These are phyloP conservation scores for Eurosta solidaginis DNA, from an alignment of 1,140 invertebrate species.

Conservation along the genomic window DNA sequence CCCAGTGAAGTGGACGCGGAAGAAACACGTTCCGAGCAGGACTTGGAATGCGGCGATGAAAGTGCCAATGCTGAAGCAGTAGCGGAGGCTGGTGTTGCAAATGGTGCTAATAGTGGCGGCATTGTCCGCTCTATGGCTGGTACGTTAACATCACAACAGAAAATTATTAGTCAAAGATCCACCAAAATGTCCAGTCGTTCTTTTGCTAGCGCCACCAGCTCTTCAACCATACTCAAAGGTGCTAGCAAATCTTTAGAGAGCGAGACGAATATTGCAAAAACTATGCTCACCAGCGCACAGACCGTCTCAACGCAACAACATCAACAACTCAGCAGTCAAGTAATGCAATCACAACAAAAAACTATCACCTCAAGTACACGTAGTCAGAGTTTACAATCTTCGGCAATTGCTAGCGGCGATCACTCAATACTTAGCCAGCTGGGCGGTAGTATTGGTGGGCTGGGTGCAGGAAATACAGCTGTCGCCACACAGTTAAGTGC, in stretches of 20 bases:
- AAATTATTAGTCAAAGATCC: constrained; percentile 35
- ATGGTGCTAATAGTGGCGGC: constrained; percentile 27
- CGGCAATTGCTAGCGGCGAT: constrained; percentile 41
- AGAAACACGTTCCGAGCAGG: constrained; percentile 48
- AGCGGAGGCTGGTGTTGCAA: neutral
- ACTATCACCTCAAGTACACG: constrained; percentile 52
- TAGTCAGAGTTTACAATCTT: constrained; percentile 56
- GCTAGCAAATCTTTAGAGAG: constrained; percentile 4
- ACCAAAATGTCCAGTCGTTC: constrained; percentile 51
- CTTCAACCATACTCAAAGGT: neutral
- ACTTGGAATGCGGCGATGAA: constrained; percentile 37
- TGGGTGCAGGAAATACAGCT: constrained; percentile 27
- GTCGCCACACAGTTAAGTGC: constrained; percentile 39
- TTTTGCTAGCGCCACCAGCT: constrained; percentile 45
- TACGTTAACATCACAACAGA: constrained; percentile 1
- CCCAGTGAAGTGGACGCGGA: constrained; percentile 56
- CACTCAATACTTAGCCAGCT: constrained; percentile 14
- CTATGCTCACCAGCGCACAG: constrained; percentile 30
- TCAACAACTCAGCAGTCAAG: constrained; percentile 28
- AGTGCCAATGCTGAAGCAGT: neutral
- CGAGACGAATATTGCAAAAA: constrained; percentile 20
- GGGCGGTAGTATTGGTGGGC: neutral
- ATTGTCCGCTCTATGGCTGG: neutral
- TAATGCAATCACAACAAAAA: constrained; percentile 42
- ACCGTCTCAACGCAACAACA: constrained; percentile 33